These are phyloP conservation scores for Drosophila rubida DNA, from an alignment of 2,888 invertebrate species.

Conservation along the genomic window DNA sequence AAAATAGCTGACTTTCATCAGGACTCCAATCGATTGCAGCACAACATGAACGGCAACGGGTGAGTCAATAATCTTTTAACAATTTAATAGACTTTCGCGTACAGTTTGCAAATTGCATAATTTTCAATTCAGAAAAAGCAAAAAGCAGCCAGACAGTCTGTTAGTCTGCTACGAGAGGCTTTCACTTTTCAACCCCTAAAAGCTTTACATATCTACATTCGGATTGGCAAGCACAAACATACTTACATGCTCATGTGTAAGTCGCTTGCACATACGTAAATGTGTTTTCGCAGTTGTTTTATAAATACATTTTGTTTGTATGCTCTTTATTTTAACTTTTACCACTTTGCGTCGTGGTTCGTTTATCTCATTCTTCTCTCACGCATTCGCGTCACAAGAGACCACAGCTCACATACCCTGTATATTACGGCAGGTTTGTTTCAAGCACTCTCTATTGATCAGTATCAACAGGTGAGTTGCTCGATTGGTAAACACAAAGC, in stretches of 20 bases:
- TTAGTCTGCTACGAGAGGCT: conserved; percentile 30
- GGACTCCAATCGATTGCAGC: conserved; percentile 18
- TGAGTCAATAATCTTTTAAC: conserved; percentile 43
- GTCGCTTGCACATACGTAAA: conserved; percentile 4
- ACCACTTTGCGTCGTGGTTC: conserved; percentile 17
- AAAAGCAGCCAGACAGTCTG: conserved; percentile 26
- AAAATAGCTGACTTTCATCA: conserved; percentile 14
- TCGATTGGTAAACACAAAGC: no score
- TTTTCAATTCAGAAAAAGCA: conserved; percentile 23
- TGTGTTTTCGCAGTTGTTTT: conserved; percentile 17
- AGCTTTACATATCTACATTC: conserved; percentile 27
- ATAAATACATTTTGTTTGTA: conserved; percentile 48
- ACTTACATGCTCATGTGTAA: neutral
- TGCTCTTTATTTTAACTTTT: conserved; percentile 14
- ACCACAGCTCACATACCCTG: neutral
- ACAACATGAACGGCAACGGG: conserved; percentile 63
- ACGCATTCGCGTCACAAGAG: conserved; percentile 14
- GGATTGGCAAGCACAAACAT: neutral
- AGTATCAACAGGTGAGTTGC: neutral
- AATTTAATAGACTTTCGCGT: conserved; percentile 8
- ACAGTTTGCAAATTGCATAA: conserved; percentile 67
- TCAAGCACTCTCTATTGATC: neutral
- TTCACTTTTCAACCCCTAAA: conserved; percentile 63
- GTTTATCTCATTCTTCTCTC: conserved; percentile 18
- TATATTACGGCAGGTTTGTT: neutral